Conservation (phyloP, 2,113 vertebrate genomes). For the Brachypteracias leptosomus region DNA sequence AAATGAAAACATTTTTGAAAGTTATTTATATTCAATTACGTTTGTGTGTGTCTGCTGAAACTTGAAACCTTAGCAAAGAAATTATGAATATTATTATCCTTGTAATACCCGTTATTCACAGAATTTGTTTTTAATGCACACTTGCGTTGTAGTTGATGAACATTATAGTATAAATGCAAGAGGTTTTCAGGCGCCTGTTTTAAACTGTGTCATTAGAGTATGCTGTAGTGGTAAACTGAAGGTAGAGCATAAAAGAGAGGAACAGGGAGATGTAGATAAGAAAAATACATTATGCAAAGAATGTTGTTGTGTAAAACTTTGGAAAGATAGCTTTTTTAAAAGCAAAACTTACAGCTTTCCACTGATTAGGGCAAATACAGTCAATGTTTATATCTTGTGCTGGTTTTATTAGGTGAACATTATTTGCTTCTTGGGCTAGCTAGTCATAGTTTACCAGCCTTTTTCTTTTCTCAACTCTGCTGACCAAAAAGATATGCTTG, state of each 20-base stretch:
- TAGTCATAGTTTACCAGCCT: not conserved
- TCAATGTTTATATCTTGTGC: not conserved
- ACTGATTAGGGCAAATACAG: not conserved
- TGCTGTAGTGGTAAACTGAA: not conserved
- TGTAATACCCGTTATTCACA: not conserved
- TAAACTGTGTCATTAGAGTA: not conserved
- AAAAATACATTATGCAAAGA: not conserved
- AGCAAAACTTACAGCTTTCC: not conserved
- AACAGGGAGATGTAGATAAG: not conserved
- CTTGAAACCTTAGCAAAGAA: not conserved
- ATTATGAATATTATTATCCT: not conserved
- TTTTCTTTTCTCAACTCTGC: not conserved
- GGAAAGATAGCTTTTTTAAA: not conserved
- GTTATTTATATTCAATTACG: no score
- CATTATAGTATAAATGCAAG: not conserved
- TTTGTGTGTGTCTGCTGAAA: not conserved
- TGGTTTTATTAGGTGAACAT: not conserved
- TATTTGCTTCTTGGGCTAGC: not conserved
- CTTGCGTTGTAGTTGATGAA: not conserved
- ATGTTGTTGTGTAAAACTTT: not conserved
- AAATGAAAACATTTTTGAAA: not conserved
- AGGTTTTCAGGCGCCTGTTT: not conserved
- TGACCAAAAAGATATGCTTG: not conserved
- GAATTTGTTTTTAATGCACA: not conserved
- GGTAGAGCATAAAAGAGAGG: not conserved